Evolutionary conservation across 1,140 invertebrate genomes (phyloP).

Genomic region (Drosophila erecta): DNA sequence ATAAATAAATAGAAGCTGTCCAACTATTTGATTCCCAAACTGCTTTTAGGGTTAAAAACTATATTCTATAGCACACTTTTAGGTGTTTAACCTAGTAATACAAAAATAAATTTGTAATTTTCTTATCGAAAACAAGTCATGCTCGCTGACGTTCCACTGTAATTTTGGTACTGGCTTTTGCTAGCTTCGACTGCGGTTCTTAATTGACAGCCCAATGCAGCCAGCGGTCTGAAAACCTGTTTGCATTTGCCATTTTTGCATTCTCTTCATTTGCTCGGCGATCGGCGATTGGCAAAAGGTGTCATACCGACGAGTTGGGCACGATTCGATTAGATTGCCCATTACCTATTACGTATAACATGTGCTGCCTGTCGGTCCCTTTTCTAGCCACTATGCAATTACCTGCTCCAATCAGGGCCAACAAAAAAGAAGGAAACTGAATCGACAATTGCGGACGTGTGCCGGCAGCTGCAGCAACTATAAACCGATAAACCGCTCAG

Average conservation of each 20-base stretch:
- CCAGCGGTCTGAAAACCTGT: constrained; percentile 51
- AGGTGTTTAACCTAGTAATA: no score
- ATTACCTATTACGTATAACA: constrained; percentile 62
- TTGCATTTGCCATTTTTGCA: constrained; percentile 63
- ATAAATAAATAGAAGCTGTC: no score
- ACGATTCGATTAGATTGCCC: constrained; percentile 58
- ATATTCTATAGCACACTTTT: no score
- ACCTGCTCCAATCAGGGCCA: constrained; percentile 53
- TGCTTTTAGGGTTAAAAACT: no score
- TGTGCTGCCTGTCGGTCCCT: constrained; percentile 33
- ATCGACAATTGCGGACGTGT: constrained; percentile 59
- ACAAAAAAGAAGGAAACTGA: constrained; percentile 19
- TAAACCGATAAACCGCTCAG: constrained; percentile 37
- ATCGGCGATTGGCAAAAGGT: constrained; percentile 56
- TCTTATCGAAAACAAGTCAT: not conserved
- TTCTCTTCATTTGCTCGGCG: constrained; percentile 51
- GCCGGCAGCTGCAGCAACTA: constrained; percentile 65
- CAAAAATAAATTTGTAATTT: not conserved
- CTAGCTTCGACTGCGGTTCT: constrained; percentile 43
- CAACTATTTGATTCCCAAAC: no score
- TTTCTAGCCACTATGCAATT: constrained; percentile 10
- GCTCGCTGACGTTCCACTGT: not conserved
- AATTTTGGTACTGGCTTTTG: constrained; percentile 26
- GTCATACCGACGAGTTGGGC: constrained; percentile 57
- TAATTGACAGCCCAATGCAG: constrained; percentile 76